Percentiles rank a stretch among this genome's conserved stretches.
Conservation (phyloP, 1,140 invertebrate species). For the Hydropsyche tenuis region DNA sequence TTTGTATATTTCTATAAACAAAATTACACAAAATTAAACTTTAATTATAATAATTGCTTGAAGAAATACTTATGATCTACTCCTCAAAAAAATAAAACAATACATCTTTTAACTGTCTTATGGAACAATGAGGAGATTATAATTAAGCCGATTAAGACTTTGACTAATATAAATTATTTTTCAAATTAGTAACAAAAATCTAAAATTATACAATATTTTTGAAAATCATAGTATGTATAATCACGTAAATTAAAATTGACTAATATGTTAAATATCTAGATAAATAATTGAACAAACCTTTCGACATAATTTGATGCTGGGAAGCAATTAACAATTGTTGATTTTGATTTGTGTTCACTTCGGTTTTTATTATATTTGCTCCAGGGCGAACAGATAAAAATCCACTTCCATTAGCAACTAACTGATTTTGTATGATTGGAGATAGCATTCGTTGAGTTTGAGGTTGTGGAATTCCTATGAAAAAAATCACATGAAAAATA, state of each 20-base stretch:
- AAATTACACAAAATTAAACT: background rate
- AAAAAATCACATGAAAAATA: slow-evolving; percentile 5
- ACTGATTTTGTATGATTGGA: slow-evolving; percentile 45
- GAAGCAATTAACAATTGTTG: slow-evolving; percentile 19
- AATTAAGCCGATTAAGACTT: background rate
- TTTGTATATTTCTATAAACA: background rate
- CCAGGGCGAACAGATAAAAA: slow-evolving; percentile 12
- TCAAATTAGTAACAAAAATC: no score
- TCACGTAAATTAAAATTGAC: no score
- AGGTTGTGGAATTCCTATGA: slow-evolving; percentile 17
- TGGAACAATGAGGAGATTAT: slow-evolving; percentile 57
- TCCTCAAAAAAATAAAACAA: slow-evolving; percentile 60
- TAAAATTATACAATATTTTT: no score
- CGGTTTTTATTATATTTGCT: background rate
- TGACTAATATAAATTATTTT: no score
- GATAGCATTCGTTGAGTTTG: slow-evolving; percentile 25
- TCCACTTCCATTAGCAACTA: slow-evolving; percentile 18
- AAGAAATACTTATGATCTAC: slow-evolving; percentile 49
- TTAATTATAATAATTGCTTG: background rate
- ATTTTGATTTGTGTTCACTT: background rate
- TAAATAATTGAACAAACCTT: slow-evolving; percentile 43
- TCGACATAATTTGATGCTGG: slow-evolving; percentile 51
- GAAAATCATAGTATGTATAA: no score
- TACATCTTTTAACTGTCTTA: slow-evolving; percentile 56
- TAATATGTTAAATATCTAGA: no score